Conservation (phyloP, 1,140 invertebrate genomes). For the Drosophila persimilis region DNA sequence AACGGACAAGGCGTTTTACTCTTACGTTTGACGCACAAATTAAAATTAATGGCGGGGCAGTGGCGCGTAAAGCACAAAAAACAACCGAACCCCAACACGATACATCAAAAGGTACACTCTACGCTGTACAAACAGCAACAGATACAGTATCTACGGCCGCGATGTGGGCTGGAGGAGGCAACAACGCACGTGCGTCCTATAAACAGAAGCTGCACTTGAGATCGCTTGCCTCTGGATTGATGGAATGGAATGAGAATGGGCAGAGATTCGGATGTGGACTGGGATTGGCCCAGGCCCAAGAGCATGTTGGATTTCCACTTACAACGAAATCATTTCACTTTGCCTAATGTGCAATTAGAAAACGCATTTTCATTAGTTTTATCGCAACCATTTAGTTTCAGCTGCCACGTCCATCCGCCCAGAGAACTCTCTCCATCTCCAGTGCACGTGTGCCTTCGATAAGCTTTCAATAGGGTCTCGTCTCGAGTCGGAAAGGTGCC, state of each 20-base stretch:
- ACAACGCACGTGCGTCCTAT: constrained; percentile 45
- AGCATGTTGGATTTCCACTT: constrained; percentile 50
- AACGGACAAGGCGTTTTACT: constrained; percentile 56
- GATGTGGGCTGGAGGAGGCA: neutral
- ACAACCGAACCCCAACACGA: constrained; percentile 51
- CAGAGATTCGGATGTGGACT: no score
- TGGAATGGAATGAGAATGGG: neutral
- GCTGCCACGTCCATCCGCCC: constrained; percentile 27
- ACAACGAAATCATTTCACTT: constrained; percentile 74
- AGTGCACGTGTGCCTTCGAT: constrained; percentile 29
- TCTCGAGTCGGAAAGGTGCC: constrained; percentile 15
- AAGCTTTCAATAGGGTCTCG: constrained; percentile 57
- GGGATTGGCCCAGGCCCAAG: neutral
- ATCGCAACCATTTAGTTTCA: constrained; percentile 75
- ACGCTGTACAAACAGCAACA: constrained; percentile 1
- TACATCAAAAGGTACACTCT: constrained; percentile 51
- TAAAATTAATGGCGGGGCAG: constrained; percentile 78
- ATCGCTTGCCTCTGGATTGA: constrained; percentile 24
- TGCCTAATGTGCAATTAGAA: constrained; percentile 82
- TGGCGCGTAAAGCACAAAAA: constrained; percentile 71
- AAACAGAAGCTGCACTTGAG: constrained; percentile 81
- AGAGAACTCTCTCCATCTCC: no score
- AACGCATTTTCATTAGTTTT: constrained; percentile 82
- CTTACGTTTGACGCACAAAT: constrained; percentile 67
- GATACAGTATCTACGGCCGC: neutral